Base-by-base conservation (phyloP, 2,888 invertebrate species). In the Melanophora roralis region DNA sequence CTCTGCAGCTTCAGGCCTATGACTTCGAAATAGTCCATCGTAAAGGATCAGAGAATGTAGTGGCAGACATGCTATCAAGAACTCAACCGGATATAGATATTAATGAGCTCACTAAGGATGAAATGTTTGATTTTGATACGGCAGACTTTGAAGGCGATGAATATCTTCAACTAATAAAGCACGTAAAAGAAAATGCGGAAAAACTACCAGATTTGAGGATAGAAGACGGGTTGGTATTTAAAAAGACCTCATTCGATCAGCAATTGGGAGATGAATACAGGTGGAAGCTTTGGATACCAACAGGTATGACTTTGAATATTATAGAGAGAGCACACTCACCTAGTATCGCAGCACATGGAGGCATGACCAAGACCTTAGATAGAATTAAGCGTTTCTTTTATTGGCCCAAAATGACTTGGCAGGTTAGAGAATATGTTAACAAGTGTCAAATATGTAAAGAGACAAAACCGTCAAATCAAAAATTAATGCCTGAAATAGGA, bases 311-410 rank as follows among this genome's bases (percentile, higher is more conserved):
- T 8, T 45, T 16, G 3, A 16, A 14, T 1, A 19, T 45, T 45
- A 45, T 45, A 16, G 45, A 45, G n/a, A n/a, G 8, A 45, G 45
- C 45, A 16, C 69, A 79, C 40, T 47, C 59, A 4, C 69, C 49
- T 1, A 49, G 59, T 9, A 53, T 11, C 9, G n/a, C 60, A 11
- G 59, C 69, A 6, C 45, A 81, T 23, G 78, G 76, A 0, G 82
- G 79, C 0, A 64, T 79, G 2, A 9, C 19, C 9, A 45, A 45
- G 9, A 45, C 45, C 8, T 7, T 45, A 16, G 45, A 45, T 9
- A 14, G 38, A 59, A 2, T 82, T 74, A 55, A 82, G 76, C 1
- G 16, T 65, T 0, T 21, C n/a, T 12, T 53, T 64, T 12, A 2
- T 79, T 12, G 19, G 60, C 16, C 49, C 2, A 64, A 47, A 64